Evolutionary conservation across 2,888 invertebrate genomes (phyloP).

Genomic region (Litoditis marina): DNA sequence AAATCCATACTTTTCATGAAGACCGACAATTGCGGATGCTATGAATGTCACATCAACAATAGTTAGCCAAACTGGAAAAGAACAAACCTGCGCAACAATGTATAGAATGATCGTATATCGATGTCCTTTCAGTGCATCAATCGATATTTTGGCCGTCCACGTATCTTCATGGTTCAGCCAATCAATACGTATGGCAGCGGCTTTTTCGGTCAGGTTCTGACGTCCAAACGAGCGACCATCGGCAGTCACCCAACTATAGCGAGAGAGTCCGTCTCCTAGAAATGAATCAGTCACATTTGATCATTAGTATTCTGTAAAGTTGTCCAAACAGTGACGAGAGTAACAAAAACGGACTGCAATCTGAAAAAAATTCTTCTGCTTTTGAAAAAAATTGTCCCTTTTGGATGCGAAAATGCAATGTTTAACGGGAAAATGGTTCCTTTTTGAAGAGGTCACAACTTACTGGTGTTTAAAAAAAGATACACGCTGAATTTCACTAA

Average conservation of each 20-base stretch:
- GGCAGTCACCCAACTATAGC: constrained; percentile 86
- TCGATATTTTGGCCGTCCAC: constrained; percentile 23
- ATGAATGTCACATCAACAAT: constrained; percentile 13
- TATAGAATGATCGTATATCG: constrained; percentile 37
- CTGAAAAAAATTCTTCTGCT: too few species aligned
- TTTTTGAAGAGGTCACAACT: too few species aligned
- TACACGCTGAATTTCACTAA: too few species aligned
- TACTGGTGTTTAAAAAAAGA: too few species aligned
- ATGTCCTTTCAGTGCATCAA: constrained; percentile 17
- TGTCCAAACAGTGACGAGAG: too few species aligned
- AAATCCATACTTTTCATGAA: constrained; percentile 13
- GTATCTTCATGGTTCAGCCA: constrained; percentile 32
- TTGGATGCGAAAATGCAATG: too few species aligned
- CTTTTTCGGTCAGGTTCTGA: constrained; percentile 67
- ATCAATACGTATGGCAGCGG: constrained; percentile 24
- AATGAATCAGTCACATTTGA: not conserved
- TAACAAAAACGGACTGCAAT: too few species aligned
- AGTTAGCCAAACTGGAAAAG: too few species aligned
- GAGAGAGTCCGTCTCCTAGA: constrained; percentile 73
- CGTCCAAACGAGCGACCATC: constrained; percentile 87
- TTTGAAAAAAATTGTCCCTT: too few species aligned
- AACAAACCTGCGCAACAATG: constrained; percentile 19
- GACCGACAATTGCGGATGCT: constrained; percentile 9
- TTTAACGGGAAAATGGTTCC: constrained; percentile 1
- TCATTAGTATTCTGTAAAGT: not conserved